phyloP scores from a whole-genome alignment of 2,888 invertebrate genomes.

The Balanococcus diminutus region DNA sequence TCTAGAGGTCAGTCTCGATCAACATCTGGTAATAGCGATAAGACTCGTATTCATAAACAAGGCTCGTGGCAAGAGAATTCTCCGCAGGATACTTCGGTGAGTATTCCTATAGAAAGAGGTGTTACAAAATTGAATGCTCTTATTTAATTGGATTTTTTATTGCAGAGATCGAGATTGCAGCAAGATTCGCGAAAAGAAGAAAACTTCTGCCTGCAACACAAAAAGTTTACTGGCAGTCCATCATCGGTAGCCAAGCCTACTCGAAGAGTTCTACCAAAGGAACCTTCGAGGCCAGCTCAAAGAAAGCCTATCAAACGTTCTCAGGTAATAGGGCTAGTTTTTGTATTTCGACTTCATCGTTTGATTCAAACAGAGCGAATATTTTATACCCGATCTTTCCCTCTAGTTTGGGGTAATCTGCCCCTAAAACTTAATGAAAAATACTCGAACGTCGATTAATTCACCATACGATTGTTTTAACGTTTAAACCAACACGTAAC shows the following conservation, averaged over 20 bases:
- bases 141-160: not conserved
- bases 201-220: conserved; percentile 48
- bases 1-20: not conserved
- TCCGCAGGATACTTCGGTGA: not conserved
- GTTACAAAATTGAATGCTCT: not conserved
- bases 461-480: too few species aligned
- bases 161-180: conserved; percentile 18
- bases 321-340: not conserved
- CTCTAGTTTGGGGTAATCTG: too few species aligned
- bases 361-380: not conserved
- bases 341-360: too few species aligned
- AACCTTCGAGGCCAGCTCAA: conserved; percentile 9
- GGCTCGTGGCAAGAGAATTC: not conserved
- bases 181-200: conserved; percentile 20
- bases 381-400: not conserved
- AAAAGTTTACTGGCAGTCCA: not conserved
- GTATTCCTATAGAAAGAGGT: not conserved
- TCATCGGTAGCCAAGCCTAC: not conserved
- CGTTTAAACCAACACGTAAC: not conserved
- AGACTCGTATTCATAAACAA: not conserved
- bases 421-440: not conserved
- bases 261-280: conserved; percentile 41
- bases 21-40: not conserved
- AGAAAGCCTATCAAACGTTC: conserved; percentile 6
- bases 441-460: not conserved